Conservation (phyloP, 2,888 invertebrate genomes). For the Branchipolynoe longqiensis region DNA sequence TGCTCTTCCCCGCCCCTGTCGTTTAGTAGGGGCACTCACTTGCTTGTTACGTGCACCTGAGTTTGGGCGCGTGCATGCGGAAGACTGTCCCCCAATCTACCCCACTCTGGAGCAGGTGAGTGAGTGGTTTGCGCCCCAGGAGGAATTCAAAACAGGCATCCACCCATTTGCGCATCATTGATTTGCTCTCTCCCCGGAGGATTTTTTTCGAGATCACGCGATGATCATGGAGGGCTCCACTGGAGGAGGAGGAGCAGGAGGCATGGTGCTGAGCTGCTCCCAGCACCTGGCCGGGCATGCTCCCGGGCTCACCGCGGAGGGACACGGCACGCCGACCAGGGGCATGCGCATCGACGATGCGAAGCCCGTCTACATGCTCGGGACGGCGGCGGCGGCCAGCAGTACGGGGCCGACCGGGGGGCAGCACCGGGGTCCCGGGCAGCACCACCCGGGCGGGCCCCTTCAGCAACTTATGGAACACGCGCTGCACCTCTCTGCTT, state of each 20-base stretch:
- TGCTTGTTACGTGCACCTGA: too few species aligned
- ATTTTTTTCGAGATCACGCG: background rate
- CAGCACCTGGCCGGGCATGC: conserved; percentile 26
- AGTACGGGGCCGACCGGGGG: too few species aligned
- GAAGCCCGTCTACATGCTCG: too few species aligned
- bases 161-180: background rate
- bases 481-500: background rate
- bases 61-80: too few species aligned
- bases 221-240: conserved; percentile 44
- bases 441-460: conserved; percentile 9
- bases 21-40: too few species aligned
- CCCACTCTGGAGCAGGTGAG: background rate
- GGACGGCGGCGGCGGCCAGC: too few species aligned
- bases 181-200: background rate
- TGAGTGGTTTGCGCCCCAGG: background rate
- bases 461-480: background rate
- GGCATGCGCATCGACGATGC: too few species aligned
- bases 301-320: conserved; percentile 16
- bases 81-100: background rate
- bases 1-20: background rate
- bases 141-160: background rate
- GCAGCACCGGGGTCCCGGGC: background rate
- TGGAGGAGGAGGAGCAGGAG: background rate
- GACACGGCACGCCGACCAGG: too few species aligned
- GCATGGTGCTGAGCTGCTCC: background rate